Percentiles rank a stretch among this genome's conserved stretches.
Evolutionary conservation across 1,140 invertebrate genomes (phyloP).

Genomic region (Plutomurus gul): DNA sequence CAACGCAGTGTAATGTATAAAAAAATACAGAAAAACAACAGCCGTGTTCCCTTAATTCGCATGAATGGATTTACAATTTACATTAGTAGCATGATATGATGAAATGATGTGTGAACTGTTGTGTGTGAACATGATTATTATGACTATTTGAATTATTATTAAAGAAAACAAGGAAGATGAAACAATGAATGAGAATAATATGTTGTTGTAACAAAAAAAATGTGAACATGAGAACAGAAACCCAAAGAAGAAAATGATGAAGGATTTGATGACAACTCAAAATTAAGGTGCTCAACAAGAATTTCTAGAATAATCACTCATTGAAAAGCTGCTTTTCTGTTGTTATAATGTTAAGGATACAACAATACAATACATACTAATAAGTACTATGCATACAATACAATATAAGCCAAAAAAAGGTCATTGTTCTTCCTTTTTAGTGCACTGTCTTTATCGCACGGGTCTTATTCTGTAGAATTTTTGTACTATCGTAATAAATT

Average conservation of each 20-base stretch:
- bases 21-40: not conserved
- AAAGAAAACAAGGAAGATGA: no score
- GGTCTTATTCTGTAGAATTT: slow-evolving; percentile 29
- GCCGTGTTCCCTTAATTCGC: slow-evolving; percentile 24
- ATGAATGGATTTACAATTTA: slow-evolving; percentile 25
- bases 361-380: not conserved
- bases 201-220: not conserved
- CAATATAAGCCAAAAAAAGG: slow-evolving; percentile 26
- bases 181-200: not conserved
- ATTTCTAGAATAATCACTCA: not conserved
- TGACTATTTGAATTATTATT: no score
- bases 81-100: not conserved
- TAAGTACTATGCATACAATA: not conserved
- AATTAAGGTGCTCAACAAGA: slow-evolving; percentile 26
- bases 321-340: not conserved
- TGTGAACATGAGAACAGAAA: not conserved
- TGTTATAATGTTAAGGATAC: not conserved
- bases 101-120: not conserved
- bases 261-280: slow-evolving; percentile 2
- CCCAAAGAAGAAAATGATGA: not conserved
- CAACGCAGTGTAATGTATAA: slow-evolving; percentile 44
- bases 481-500: slow-evolving; percentile 28
- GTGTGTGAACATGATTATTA: not conserved
- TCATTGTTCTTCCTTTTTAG: slow-evolving; percentile 27
- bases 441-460: slow-evolving; percentile 28